These are phyloP conservation scores for Antennarius striatus DNA, from an alignment of 2,113 vertebrate genomes.

Conservation along the genomic window DNA sequence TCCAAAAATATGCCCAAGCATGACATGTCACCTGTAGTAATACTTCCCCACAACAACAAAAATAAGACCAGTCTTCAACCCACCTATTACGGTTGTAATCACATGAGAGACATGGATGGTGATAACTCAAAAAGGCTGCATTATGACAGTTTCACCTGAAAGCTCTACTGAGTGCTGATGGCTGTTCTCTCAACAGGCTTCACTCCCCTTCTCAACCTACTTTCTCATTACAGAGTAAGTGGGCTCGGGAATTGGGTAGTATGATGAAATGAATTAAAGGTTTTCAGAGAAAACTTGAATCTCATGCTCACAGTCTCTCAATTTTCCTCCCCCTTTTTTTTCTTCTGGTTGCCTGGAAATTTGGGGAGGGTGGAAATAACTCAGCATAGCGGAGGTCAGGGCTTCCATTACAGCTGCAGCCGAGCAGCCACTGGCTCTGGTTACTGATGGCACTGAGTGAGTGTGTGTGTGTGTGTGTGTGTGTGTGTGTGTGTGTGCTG, in stretches of 20 bases:
- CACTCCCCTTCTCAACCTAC: conserved; percentile 28
- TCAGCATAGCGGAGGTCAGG: conserved; percentile 71
- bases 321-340: conserved; percentile 49
- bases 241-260: conserved; percentile 55
- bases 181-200: conserved; percentile 35
- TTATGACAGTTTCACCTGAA: conserved; percentile 40
- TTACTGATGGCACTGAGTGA: conserved; percentile 62
- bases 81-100: background rate
- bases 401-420: conserved; percentile 74
- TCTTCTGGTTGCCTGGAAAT: conserved; percentile 57
- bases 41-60: conserved; percentile 5
- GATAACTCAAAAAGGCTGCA: conserved; percentile 19
- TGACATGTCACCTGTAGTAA: conserved; percentile 7
- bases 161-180: conserved; percentile 26
- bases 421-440: conserved; percentile 62
- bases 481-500: conserved; percentile 27
- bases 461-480: conserved; percentile 24
- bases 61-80: conserved; percentile 5
- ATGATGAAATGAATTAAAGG: conserved; percentile 66
- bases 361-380: conserved; percentile 72
- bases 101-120: conserved; percentile 3
- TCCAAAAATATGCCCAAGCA: background rate
- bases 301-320: conserved; percentile 33
- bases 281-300: conserved; percentile 48
- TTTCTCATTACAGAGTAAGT: conserved; percentile 56